Evolutionary conservation across 2,888 invertebrate genomes (phyloP).

Genomic region (Monochamus alternatus): DNA sequence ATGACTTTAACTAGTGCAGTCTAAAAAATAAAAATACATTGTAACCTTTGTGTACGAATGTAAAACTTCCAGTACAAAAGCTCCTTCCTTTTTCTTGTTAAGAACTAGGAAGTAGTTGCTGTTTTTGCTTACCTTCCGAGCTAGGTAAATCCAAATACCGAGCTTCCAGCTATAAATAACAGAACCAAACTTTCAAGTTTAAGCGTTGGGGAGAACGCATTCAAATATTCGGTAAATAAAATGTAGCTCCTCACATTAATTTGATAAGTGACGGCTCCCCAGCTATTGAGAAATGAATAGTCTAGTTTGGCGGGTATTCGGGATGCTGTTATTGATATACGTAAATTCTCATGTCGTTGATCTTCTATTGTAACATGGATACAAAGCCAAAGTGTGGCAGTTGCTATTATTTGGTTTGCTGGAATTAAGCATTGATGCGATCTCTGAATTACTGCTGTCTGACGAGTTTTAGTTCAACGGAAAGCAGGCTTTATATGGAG

Average conservation of each 20-base stretch:
- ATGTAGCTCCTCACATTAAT: constrained; percentile 46
- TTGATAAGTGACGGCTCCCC: constrained; percentile 43
- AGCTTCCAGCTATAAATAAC: constrained; percentile 12
- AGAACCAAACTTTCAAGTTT: constrained; percentile 10
- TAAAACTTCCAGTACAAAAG: constrained; percentile 2
- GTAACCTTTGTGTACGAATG: too few relatives aligned
- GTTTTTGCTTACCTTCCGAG: constrained; percentile 4
- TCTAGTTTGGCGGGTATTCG: constrained; percentile 37
- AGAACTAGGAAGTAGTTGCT: neutral
- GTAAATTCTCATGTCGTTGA: constrained; percentile 48
- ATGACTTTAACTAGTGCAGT: too few relatives aligned
- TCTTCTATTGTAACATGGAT: constrained; percentile 50
- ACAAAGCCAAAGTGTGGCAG: constrained; percentile 43
- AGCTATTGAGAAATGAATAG: constrained; percentile 42
- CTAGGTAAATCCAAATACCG: constrained; percentile 1
- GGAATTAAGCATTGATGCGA: constrained; percentile 49
- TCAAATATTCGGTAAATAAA: constrained; percentile 28
- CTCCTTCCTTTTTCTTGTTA: neutral
- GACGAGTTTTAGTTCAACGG: neutral
- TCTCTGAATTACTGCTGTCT: constrained; percentile 36
- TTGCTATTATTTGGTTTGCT: constrained; percentile 46
- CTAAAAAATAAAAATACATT: too few relatives aligned
- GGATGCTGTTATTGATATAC: constrained; percentile 49
- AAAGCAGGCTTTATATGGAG: neutral
- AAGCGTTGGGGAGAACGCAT: constrained; percentile 1